These are phyloP conservation scores for Pristionchus pacificus DNA, from an alignment of 1,140 invertebrate species.

Conservation along the genomic window DNA sequence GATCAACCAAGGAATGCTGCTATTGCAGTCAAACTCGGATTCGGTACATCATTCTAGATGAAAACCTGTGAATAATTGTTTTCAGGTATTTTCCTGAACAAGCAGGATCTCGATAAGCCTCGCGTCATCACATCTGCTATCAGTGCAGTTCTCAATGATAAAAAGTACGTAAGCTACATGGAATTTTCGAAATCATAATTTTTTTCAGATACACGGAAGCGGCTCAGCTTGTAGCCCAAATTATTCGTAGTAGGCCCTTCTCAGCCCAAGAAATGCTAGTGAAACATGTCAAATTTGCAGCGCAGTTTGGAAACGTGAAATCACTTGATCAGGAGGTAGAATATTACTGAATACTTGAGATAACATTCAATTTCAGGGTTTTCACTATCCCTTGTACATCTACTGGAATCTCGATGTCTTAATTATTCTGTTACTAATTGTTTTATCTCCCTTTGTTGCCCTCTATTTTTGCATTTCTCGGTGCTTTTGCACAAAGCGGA, in stretches of 20 bases:
- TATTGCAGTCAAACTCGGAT: slow-evolving; percentile 17
- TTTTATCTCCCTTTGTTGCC: no score
- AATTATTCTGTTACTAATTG: no score
- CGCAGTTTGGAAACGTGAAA: no score
- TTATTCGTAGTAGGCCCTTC: slow-evolving; percentile 18
- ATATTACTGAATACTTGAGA: no score
- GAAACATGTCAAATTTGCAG: slow-evolving; percentile 21
- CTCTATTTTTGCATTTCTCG: no score
- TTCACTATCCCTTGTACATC: no score
- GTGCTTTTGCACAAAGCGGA: no score
- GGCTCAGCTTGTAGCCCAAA: slow-evolving; percentile 1
- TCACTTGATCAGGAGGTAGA: no score
- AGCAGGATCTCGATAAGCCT: slow-evolving; percentile 20
- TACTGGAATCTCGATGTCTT: no score
- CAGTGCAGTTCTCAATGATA: slow-evolving; percentile 8
- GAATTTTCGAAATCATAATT: neutral
- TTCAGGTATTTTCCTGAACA: slow-evolving; percentile 12
- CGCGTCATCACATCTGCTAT: slow-evolving; percentile 2
- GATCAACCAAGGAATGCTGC: slow-evolving; percentile 30
- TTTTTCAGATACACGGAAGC: neutral
- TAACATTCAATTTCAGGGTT: no score
- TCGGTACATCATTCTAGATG: neutral
- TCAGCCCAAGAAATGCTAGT: slow-evolving; percentile 13
- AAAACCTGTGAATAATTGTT: neutral
- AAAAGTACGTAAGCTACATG: neutral